A percentile compares a stretch with the other conserved stretches of the same genome.
Evolutionary conservation across 2,888 invertebrate species (phyloP).

Genomic region (Eucera pruinosa): DNA sequence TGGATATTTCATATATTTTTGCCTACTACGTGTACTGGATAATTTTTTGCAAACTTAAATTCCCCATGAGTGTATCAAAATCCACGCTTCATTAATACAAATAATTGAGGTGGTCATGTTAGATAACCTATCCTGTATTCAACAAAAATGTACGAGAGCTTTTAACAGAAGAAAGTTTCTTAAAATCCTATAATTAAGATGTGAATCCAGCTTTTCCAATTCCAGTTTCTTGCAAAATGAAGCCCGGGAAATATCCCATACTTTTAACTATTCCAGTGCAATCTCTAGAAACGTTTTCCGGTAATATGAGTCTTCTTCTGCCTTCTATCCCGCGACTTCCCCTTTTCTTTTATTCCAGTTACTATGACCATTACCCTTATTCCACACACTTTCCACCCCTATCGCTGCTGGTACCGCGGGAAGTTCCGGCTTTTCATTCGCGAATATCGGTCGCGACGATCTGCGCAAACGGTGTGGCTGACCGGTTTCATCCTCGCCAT

Average conservation of each 20-base stretch:
- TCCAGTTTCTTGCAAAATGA: neutral
- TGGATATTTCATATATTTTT: no score
- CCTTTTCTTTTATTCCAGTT: slow-evolving; percentile 42
- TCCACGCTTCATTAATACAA: no score
- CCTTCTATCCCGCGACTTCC: neutral
- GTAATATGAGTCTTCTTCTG: slow-evolving; percentile 26
- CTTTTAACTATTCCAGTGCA: slow-evolving; percentile 25
- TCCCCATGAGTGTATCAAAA: no score
- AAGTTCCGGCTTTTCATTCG: slow-evolving; percentile 60
- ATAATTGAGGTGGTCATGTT: no score
- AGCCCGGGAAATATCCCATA: neutral
- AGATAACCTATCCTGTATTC: no score
- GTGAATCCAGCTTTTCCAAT: slow-evolving; percentile 10
- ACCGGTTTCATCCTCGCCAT: slow-evolving; percentile 49
- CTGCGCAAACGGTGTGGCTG: slow-evolving; percentile 58
- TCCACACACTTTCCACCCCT: slow-evolving; percentile 44
- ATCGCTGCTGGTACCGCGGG: slow-evolving; percentile 42
- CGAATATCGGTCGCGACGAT: slow-evolving; percentile 62
- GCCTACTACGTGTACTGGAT: no score
- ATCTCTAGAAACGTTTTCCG: slow-evolving; percentile 56
- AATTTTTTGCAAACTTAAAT: no score
- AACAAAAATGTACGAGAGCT: no score
- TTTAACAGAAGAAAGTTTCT: no score
- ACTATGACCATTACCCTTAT: slow-evolving; percentile 59
- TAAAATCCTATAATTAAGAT: no score